A percentile compares a stretch with the other conserved stretches of the same genome.
Conservation (phyloP, 2,888 invertebrate genomes). For the Morpho deidamia region DNA sequence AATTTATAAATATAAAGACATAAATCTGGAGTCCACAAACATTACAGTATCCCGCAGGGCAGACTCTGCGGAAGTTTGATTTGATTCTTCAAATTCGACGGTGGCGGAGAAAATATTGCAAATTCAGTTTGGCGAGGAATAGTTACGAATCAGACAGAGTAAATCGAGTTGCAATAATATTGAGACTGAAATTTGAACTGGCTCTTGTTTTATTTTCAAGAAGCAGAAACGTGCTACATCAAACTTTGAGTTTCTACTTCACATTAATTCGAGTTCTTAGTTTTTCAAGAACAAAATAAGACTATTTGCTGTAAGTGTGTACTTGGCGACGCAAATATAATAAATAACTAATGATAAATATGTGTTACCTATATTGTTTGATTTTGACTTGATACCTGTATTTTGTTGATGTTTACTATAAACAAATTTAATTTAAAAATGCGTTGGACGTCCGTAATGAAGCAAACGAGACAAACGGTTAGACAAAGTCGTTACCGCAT, state of each 20-base stretch:
- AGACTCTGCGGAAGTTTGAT: constrained; percentile 57
- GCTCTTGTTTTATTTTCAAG: constrained; percentile 3
- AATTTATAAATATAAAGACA: constrained; percentile 50
- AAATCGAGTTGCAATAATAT: constrained; percentile 10
- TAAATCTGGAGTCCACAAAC: constrained; percentile 53
- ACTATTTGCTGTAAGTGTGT: too few species aligned
- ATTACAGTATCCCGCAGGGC: constrained; percentile 43
- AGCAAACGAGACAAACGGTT: too few species aligned
- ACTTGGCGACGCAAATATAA: too few species aligned
- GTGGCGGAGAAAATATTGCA: constrained; percentile 53
- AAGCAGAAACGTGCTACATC: not conserved
- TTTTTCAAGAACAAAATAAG: too few species aligned
- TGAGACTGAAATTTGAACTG: constrained; percentile 4
- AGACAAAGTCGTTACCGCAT: too few species aligned
- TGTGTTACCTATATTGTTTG: too few species aligned
- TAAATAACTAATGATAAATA: too few species aligned
- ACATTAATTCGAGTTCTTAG: too few species aligned
- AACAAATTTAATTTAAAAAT: too few species aligned
- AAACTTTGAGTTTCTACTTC: not conserved
- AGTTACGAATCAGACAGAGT: constrained; percentile 13
- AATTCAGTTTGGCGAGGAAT: constrained; percentile 38
- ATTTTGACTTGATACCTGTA: too few species aligned
- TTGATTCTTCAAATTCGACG: constrained; percentile 56
- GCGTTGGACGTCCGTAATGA: too few species aligned
- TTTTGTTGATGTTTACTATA: too few species aligned